Conservation (phyloP, 1,140 invertebrate species). For the Hycleus phaleratus region DNA sequence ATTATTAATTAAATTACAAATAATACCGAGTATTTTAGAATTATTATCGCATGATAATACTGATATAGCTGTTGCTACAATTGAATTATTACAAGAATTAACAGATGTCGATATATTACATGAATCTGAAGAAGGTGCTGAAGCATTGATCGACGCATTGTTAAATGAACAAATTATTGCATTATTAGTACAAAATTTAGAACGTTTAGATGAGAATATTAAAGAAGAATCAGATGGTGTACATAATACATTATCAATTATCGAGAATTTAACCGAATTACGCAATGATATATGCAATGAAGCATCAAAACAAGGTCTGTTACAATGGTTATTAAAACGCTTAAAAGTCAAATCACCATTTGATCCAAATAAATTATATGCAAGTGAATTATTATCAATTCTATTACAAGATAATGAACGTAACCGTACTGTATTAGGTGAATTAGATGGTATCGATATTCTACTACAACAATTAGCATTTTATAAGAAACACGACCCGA, state of each 20-base stretch:
- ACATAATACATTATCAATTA: slow-evolving; percentile 78
- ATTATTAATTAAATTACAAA: slow-evolving; percentile 79
- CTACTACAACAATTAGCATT: slow-evolving; percentile 89
- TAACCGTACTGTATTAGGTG: slow-evolving; percentile 76
- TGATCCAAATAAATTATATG: slow-evolving; percentile 94
- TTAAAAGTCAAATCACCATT: slow-evolving; percentile 78
- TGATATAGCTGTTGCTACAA: slow-evolving; percentile 63
- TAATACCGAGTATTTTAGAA: slow-evolving; percentile 85
- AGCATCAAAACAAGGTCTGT: slow-evolving; percentile 79
- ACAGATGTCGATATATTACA: slow-evolving; percentile 94
- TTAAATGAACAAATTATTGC: slow-evolving; percentile 86
- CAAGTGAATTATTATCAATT: slow-evolving; percentile 93
- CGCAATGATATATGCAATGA: slow-evolving; percentile 74
- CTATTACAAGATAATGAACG: slow-evolving; percentile 84
- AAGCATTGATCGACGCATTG: slow-evolving; percentile 67
- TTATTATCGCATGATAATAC: slow-evolving; percentile 95
- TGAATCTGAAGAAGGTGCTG: slow-evolving; percentile 78
- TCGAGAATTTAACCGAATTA: slow-evolving; percentile 91
- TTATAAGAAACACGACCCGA: slow-evolving; percentile 93
- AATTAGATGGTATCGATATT: slow-evolving; percentile 93
- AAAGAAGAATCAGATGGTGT: slow-evolving; percentile 96
- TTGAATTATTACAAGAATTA: slow-evolving; percentile 65
- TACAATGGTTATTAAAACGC: slow-evolving; percentile 88
- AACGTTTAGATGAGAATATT: slow-evolving; percentile 85
- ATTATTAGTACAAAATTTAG: slow-evolving; percentile 87